phyloP scores from a whole-genome alignment of 2,797 vertebrate genomes.

The Macropodus opercularis region DNA sequence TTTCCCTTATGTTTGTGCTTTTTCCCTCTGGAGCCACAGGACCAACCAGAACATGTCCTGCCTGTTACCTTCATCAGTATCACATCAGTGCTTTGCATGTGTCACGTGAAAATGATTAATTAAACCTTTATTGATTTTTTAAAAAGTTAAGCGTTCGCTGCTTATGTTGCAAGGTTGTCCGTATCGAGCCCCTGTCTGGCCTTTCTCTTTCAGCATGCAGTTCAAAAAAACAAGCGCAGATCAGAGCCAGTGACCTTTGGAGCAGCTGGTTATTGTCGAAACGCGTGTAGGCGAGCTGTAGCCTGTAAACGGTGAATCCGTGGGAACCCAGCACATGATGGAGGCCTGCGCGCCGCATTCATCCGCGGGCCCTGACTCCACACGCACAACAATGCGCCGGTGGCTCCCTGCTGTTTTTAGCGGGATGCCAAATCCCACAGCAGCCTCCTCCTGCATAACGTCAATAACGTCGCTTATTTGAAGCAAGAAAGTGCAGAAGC shows the following conservation, averaged over 20 bases:
- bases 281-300: constrained; percentile 38
- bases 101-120: constrained; percentile 51
- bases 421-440: constrained; percentile 60
- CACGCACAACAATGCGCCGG: constrained; percentile 48
- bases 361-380: constrained; percentile 37
- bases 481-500: constrained; percentile 14
- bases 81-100: constrained; percentile 61
- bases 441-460: constrained; percentile 49
- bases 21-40: constrained; percentile 70
- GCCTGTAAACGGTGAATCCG: constrained; percentile 57
- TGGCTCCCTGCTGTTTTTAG: constrained; percentile 64
- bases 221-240: constrained; percentile 3
- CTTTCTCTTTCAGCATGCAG: not conserved
- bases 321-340: constrained; percentile 78
- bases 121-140: constrained; percentile 47
- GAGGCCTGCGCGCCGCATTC: constrained; percentile 58
- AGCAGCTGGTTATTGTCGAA: constrained; percentile 74
- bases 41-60: constrained; percentile 59
- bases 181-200: constrained; percentile 9
- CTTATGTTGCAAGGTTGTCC: constrained; percentile 3
- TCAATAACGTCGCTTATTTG: constrained; percentile 4
- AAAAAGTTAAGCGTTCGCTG: constrained; percentile 41
- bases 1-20: constrained; percentile 79
- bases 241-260: constrained; percentile 47
- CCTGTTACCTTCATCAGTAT: constrained; percentile 81